A percentile compares a stretch with the other conserved stretches of the same genome.
phyloP scores from a whole-genome alignment of 2,797 vertebrate species.

The Phoeniculus purpureus region DNA sequence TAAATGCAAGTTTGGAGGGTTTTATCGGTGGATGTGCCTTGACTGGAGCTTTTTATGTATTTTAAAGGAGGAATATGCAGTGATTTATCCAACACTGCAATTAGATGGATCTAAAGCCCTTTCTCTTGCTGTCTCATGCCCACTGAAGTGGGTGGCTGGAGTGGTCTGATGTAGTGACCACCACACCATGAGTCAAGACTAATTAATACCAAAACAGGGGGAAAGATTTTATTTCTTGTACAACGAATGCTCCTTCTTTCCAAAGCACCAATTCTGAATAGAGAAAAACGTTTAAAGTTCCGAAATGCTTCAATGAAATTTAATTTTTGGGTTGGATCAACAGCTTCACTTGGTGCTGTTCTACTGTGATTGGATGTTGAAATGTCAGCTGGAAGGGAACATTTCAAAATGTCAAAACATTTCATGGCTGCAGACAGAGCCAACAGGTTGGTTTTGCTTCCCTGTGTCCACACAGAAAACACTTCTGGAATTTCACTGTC shows the following conservation, averaged over 20 bases:
- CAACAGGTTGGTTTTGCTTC: neutral
- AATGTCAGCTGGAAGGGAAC: constrained; percentile 68
- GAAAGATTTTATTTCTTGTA: neutral
- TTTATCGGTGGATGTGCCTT: neutral
- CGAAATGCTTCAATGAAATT: constrained; percentile 45
- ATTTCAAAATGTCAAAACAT: constrained; percentile 70
- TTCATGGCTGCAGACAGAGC: constrained; percentile 35
- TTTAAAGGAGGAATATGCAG: rapidly evolving
- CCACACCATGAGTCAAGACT: neutral
- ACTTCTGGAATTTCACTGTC: constrained; percentile 5
- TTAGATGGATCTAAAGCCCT: neutral
- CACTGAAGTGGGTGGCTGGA: neutral
- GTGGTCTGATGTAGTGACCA: neutral
- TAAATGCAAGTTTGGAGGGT: neutral
- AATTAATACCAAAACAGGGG: neutral
- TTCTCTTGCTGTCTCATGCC: neutral
- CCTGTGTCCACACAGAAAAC: constrained; percentile 53
- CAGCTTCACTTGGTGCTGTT: constrained; percentile 47
- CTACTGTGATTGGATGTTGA: constrained; percentile 51
- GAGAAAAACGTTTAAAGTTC: neutral
- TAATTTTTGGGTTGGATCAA: constrained; percentile 45
- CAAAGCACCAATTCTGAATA: neutral
- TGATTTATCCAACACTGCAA: neutral
- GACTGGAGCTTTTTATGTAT: neutral
- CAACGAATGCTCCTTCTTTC: neutral